Evolutionary conservation across 2,888 invertebrate genomes (phyloP).

Genomic region (Aleiodes alternator): DNA sequence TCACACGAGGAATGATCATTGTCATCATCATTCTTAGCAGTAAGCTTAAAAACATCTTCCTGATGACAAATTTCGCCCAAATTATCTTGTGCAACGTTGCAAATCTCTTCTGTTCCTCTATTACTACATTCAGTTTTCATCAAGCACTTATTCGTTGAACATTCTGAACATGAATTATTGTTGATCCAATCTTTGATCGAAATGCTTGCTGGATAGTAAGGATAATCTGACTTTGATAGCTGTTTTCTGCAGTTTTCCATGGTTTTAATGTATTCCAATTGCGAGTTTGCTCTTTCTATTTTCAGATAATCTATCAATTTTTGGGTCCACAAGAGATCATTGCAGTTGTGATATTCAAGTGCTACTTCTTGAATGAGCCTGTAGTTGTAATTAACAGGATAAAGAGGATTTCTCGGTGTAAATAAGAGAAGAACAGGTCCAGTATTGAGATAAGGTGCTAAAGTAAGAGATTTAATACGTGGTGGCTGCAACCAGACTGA

Average conservation of each 20-base stretch:
- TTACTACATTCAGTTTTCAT: conserved; percentile 55
- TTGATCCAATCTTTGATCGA: conserved; percentile 69
- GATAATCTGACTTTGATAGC: conserved; percentile 50
- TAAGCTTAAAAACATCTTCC: conserved; percentile 63
- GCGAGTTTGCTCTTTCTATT: conserved; percentile 59
- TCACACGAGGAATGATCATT: conserved; percentile 62
- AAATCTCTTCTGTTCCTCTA: conserved; percentile 52
- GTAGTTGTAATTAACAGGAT: conserved; percentile 81
- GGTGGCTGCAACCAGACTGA: conserved; percentile 83
- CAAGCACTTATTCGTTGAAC: conserved; percentile 68
- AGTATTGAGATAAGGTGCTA: conserved; percentile 82
- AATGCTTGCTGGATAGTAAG: conserved; percentile 47
- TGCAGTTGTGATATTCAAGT: conserved; percentile 84
- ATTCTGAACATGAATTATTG: conserved; percentile 67
- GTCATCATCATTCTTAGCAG: conserved; percentile 44
- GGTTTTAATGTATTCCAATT: conserved; percentile 55
- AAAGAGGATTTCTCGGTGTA: conserved; percentile 86
- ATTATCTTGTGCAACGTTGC: conserved; percentile 56
- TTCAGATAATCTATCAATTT: conserved; percentile 77
- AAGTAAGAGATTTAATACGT: conserved; percentile 82
- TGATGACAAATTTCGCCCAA: conserved; percentile 61
- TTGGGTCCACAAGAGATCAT: conserved; percentile 76
- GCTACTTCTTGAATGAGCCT: conserved; percentile 84
- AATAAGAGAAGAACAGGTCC: conserved; percentile 87
- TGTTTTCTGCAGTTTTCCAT: conserved; percentile 60